Base-by-base conservation (phyloP, 35 echinoderm and acorn worm species). In the Hemicentrotus pulcherrimus region DNA sequence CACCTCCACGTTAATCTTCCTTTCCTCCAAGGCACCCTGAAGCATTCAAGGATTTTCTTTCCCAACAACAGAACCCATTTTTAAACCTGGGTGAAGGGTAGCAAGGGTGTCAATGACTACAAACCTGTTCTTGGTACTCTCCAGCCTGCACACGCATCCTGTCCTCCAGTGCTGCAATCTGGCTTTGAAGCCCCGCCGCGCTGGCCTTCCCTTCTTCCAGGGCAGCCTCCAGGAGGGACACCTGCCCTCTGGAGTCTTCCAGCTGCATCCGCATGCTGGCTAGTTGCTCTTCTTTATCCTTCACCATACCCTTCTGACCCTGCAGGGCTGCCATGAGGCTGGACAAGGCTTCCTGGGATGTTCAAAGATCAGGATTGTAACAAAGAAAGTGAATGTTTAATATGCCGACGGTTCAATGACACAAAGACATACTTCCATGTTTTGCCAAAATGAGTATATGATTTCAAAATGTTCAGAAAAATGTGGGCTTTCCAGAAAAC, bases 311-410 rank as follows among this genome's bases (percentile, higher is more conserved):
- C 32, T 92, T 94, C 32, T 61, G 46, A 28, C 94, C 61, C 47
- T 96, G 95, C 28, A 96, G 30, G 9, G 91, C 86, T 30, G 65
- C 15, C 91, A 96, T 94, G 6, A 96, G 85, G 70, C 92, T 96
- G 61, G 95, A 94, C 41, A 96, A 46, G 18, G 91, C 95, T 96
- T 96, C 95, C 95, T 96, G 85, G 31, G 9, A 90, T 41, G 88
- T 28, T 78, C 65, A n/a, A 15, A 78, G 35, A 41, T 41, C 35
- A 41, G 35, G 35, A 41, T 41, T 41, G 35, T 41, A 41, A 41
- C 35, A 41, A 41, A 41, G 35, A 41, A 41, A 41, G 35, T 41
- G 35, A 41, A 41, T 41, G 35, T 41, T 41, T 41, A 41, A n/a
- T n/a, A n/a, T n/a, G n/a, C n/a, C n/a, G n/a, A n/a, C n/a, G n/a